These are phyloP conservation scores for Teleopsis dalmanni DNA, from an alignment of 1,140 invertebrate species.

Conservation along the genomic window DNA sequence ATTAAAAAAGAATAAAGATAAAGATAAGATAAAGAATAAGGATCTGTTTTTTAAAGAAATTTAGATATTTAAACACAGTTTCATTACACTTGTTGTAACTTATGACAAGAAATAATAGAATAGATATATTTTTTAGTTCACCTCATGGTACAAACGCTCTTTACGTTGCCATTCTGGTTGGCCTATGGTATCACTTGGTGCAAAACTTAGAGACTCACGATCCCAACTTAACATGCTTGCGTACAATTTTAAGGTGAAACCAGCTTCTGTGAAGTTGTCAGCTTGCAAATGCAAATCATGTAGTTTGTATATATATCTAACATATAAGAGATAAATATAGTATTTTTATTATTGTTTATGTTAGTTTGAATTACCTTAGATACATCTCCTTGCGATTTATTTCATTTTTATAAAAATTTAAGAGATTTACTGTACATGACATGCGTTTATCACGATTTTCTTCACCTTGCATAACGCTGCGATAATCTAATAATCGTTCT, in stretches of 20 bases:
- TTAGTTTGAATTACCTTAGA: constrained; percentile 50
- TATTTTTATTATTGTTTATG: neutral
- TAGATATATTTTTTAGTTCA: constrained; percentile 4
- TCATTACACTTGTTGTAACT: too few relatives aligned
- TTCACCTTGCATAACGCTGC: constrained; percentile 84
- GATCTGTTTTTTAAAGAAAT: too few relatives aligned
- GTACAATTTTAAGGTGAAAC: constrained; percentile 89
- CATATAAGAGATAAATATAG: neutral
- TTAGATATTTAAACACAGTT: too few relatives aligned
- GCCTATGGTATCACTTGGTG: constrained; percentile 46
- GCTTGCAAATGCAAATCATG: constrained; percentile 88
- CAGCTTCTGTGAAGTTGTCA: constrained; percentile 94
- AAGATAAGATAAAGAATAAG: neutral
- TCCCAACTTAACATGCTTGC: constrained; percentile 86
- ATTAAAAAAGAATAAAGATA: neutral
- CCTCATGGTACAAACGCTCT: constrained; percentile 80
- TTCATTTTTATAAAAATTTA: constrained; percentile 96
- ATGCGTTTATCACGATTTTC: constrained; percentile 90
- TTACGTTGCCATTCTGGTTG: constrained; percentile 88
- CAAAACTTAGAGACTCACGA: constrained; percentile 54
- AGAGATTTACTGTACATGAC: constrained; percentile 93
- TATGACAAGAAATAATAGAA: neutral
- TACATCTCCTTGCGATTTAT: constrained; percentile 96
- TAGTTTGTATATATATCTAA: constrained; percentile 86
- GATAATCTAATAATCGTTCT: constrained; percentile 84